Conservation (phyloP, 2,888 invertebrate species). For the Creontiades dilutus region DNA sequence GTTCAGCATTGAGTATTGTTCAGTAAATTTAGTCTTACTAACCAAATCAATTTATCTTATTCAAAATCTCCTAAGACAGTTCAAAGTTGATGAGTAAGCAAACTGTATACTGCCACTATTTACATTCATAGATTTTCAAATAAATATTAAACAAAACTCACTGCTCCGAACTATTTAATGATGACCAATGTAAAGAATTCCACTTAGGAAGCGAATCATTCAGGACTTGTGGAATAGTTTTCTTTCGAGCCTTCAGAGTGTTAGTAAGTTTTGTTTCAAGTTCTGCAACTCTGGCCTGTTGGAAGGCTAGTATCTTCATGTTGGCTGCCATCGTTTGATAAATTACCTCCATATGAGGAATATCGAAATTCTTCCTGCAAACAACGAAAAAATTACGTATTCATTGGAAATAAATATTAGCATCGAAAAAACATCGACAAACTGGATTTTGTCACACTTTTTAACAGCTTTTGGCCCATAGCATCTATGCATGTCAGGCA, state of each 20-base stretch:
- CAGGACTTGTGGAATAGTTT: constrained; percentile 46
- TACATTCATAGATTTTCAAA: neutral
- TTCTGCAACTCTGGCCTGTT: constrained; percentile 78
- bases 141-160: too few species aligned
- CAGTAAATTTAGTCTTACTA: neutral
- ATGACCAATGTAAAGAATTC: constrained; percentile 33
- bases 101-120: neutral
- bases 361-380: constrained; percentile 79
- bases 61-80: too few species aligned
- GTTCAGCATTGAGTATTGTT: neutral
- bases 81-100: too few species aligned
- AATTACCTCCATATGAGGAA: constrained; percentile 87
- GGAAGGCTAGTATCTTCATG: constrained; percentile 84
- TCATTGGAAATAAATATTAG: neutral
- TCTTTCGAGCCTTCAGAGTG: constrained; percentile 38
- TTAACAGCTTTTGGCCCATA: too few species aligned
- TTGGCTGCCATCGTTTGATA: constrained; percentile 89
- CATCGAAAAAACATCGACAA: neutral
- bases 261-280: constrained; percentile 66
- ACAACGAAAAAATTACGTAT: neutral
- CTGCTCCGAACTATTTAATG: constrained; percentile 8
- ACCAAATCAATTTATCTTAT: too few species aligned
- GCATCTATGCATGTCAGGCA: too few species aligned
- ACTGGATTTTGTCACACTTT: too few species aligned
- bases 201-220: constrained; percentile 26